Evolutionary conservation across 2,113 vertebrate genomes (phyloP), one percentile per base, ranked within the genome.

Genomic region (Lucifuga dentata): DNA sequence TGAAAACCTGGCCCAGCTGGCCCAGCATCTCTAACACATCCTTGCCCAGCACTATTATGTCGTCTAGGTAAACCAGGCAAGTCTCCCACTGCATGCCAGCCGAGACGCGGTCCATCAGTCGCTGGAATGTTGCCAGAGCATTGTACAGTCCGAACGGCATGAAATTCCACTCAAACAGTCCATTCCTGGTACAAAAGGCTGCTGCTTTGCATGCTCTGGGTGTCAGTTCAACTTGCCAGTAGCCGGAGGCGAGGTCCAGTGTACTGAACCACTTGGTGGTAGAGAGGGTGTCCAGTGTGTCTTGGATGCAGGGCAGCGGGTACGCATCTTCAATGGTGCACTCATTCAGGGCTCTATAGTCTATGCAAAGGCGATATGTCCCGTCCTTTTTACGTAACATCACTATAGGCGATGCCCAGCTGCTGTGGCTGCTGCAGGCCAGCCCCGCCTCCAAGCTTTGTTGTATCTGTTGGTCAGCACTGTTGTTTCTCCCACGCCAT

Each of bases 351-450:
- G 26, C 26, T 29, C 26, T 29, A 29, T 29, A 29, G 26, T 29
- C 26, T 29, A 29, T 29, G 26, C 26, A 29, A 7, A 29, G 68
- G 0, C 21, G 9, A 5, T 76, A 74, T 0, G 63, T 64, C 0
- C 59, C 23, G 9, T 74, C 73, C 13, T 86, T 82, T 39, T 82
- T 86, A 10, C 15, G 16, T 0, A 84, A 72, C 69, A 89, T 73
- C 0, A 80, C 62, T 1, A 84, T 76, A 0, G 63, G 69, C 0
- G 60, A 80, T 0, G 70, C 72, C 77, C 72, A 89, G 16, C 75
- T 80, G 48, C 69, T 85, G 33, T 73, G n/a, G 16, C 75, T 76
- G 20, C 2, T 0, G 1, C 1, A 72, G 26, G 26, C 78, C 0
- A 84, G 11, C 0, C 59, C 68, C 1, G 2, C 6, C 0, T 68